phyloP scores from a whole-genome alignment of 1,140 invertebrate species.

The Papilio xuthus region DNA sequence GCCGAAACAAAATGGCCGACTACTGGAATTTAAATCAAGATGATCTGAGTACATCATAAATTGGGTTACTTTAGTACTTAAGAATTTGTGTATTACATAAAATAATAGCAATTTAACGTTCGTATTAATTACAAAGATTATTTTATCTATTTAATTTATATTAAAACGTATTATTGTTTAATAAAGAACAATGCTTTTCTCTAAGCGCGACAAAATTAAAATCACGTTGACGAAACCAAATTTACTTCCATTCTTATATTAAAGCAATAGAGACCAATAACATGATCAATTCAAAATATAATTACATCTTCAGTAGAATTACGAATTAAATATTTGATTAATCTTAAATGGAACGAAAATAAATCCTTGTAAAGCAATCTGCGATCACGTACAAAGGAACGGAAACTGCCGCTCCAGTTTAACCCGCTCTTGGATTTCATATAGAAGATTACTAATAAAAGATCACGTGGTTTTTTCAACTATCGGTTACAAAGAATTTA shows the following conservation, averaged over 20 bases:
- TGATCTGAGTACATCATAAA: conserved; percentile 18
- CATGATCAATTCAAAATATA: neutral
- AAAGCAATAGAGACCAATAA: neutral
- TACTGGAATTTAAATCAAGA: conserved; percentile 39
- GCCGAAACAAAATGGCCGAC: conserved; percentile 63
- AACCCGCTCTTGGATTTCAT: conserved; percentile 65
- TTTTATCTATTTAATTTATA: too few relatives aligned
- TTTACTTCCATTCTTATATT: neutral
- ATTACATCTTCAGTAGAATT: neutral
- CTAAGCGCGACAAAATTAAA: neutral
- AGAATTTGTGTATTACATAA: neutral
- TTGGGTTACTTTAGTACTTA: conserved; percentile 8
- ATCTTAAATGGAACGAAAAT: conserved; percentile 19
- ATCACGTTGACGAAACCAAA: neutral
- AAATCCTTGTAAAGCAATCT: neutral
- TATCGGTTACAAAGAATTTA: conserved; percentile 46
- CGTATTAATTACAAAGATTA: neutral
- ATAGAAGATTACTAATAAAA: conserved; percentile 66
- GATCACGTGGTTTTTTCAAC: conserved; percentile 60
- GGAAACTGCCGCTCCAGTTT: conserved; percentile 66
- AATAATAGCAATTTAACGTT: neutral
- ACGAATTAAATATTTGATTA: neutral
- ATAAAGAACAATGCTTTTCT: neutral
- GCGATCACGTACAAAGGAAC: conserved; percentile 53
- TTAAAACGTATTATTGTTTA: neutral